Conservation (phyloP, 64 coral and sea anemone species). For the Trachythela sp. region DNA sequence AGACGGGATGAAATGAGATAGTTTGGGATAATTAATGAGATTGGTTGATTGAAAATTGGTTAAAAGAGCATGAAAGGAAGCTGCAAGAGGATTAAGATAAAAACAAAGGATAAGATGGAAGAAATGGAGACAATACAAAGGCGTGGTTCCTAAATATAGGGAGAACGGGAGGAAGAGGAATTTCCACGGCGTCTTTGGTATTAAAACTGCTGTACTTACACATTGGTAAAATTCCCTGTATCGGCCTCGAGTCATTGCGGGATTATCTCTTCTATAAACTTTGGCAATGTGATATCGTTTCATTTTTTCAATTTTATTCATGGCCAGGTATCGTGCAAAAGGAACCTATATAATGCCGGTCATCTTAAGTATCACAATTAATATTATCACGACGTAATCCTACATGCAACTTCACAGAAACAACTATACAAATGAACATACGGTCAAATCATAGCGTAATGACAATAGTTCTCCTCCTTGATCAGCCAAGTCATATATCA, state of each 20-base stretch:
- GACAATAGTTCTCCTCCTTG: slow-evolving; percentile 91
- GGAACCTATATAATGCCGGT: slow-evolving; percentile 51
- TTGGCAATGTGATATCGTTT: slow-evolving; percentile 98
- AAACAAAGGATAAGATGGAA: too few relatives aligned
- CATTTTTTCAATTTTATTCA: slow-evolving; percentile 98
- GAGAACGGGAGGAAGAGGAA: neutral
- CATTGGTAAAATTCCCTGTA: slow-evolving; percentile 97
- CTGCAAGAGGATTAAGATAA: too few relatives aligned
- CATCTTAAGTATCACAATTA: slow-evolving; percentile 32
- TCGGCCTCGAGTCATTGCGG: slow-evolving; percentile 86
- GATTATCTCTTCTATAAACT: slow-evolving; percentile 87
- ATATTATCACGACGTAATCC: neutral
- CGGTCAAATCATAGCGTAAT: slow-evolving; percentile 91
- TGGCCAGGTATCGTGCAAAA: slow-evolving; percentile 95
- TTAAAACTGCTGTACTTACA: slow-evolving; percentile 63
- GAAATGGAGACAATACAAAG: too few relatives aligned
- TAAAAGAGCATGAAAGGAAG: too few relatives aligned
- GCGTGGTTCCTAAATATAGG: too few relatives aligned
- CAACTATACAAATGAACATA: slow-evolving; percentile 46
- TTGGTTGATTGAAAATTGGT: too few relatives aligned
- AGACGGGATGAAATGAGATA: too few relatives aligned
- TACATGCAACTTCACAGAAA: neutral
- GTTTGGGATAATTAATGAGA: too few relatives aligned
- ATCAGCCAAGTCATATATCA: slow-evolving; percentile 96
- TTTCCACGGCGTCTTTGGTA: neutral